These are phyloP conservation scores for Protonibea diacanthus DNA, from an alignment of 2,797 vertebrate genomes.

Conservation along the genomic window DNA sequence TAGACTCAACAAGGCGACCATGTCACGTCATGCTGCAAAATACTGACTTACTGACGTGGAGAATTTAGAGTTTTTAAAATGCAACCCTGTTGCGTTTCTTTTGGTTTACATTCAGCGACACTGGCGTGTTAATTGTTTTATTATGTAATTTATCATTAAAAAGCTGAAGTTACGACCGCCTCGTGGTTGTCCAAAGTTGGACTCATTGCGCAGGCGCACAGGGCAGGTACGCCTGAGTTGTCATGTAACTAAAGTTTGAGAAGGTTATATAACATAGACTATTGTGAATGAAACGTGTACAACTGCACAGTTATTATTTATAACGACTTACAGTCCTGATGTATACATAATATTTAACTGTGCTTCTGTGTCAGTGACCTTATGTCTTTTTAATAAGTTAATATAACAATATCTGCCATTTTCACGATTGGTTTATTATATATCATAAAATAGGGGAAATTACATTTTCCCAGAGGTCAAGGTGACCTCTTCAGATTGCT, in stretches of 20 bases:
- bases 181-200: conserved; percentile 32
- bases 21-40: conserved; percentile 29
- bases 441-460: background rate
- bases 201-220: conserved; percentile 46
- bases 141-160: background rate
- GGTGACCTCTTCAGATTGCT: background rate
- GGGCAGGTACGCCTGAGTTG: background rate
- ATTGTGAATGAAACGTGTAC: background rate
- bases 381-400: background rate
- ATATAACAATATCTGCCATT: background rate
- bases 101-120: too few relatives aligned
- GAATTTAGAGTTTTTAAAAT: background rate
- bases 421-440: background rate
- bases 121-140: background rate
- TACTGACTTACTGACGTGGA: background rate
- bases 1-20: conserved; percentile 25
- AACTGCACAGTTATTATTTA: background rate
- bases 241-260: background rate
- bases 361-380: background rate
- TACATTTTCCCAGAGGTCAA: background rate
- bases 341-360: background rate
- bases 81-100: too few relatives aligned
- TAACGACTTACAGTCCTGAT: background rate
- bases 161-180: background rate
- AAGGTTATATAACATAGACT: background rate